A percentile compares a stretch with the other conserved stretches of the same genome.
Conservation (phyloP, 2,797 vertebrate genomes). For the Gambelia wislizenii region DNA sequence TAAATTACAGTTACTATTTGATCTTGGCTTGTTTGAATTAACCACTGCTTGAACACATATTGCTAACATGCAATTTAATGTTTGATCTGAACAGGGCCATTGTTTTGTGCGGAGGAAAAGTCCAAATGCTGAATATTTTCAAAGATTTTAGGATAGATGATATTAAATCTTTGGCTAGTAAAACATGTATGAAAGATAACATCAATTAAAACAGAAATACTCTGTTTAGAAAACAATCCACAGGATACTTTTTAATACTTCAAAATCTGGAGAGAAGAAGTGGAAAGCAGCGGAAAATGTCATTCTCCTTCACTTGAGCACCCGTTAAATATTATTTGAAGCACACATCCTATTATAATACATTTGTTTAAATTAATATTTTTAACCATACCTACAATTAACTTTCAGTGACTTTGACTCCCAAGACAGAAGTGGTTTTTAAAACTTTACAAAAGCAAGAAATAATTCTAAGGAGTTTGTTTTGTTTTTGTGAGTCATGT, state of each 20-base stretch:
- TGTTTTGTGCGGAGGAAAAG: not conserved
- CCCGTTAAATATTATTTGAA: slow-evolving; percentile 35
- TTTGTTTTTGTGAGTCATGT: not conserved
- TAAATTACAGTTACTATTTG: not conserved
- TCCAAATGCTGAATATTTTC: not conserved
- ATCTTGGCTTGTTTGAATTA: not conserved
- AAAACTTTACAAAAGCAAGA: slow-evolving; percentile 21
- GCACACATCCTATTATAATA: not conserved
- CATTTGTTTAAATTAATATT: slow-evolving; percentile 44
- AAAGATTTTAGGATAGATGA: not conserved
- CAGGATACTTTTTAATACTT: fast-evolving
- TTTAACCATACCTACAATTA: slow-evolving; percentile 53
- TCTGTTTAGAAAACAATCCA: slow-evolving; percentile 14
- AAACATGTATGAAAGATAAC: not conserved
- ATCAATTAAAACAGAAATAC: slow-evolving; percentile 13
- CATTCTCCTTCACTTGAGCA: slow-evolving; percentile 47
- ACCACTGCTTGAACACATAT: not conserved
- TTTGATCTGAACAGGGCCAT: not conserved
- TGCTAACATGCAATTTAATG: not conserved
- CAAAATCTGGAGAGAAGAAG: not conserved
- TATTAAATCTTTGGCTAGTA: slow-evolving; percentile 26
- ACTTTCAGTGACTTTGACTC: slow-evolving; percentile 35
- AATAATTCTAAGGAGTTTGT: slow-evolving; percentile 22
- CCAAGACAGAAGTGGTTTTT: slow-evolving; percentile 30
- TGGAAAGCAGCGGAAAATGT: slow-evolving; percentile 35